Evolutionary conservation across 2,797 vertebrate species (phyloP).

Genomic region (Prionace glauca): DNA sequence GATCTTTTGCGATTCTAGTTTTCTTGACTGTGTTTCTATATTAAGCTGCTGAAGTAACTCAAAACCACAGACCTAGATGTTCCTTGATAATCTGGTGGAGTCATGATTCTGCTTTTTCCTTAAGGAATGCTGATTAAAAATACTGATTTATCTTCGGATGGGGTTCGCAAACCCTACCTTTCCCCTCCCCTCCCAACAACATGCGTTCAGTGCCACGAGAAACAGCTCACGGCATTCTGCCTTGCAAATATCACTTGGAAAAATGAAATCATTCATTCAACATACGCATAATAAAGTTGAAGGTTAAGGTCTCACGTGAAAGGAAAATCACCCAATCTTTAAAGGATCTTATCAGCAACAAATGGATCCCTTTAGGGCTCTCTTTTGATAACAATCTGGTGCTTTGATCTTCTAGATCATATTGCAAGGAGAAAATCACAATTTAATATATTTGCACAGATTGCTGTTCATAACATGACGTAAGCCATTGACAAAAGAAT

Average conservation of each 20-base stretch:
- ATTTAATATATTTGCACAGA: background rate
- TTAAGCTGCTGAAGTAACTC: slow-evolving; percentile 11
- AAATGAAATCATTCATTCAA: background rate
- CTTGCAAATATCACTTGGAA: background rate
- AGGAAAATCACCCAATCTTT: background rate
- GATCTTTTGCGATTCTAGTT: background rate
- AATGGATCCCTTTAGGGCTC: background rate
- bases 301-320: background rate
- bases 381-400: background rate
- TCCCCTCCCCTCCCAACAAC: background rate
- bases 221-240: background rate
- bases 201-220: background rate
- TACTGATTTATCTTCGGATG: background rate
- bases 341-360: background rate
- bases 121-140: background rate
- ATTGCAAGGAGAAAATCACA: background rate
- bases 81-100: background rate
- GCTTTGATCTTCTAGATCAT: background rate
- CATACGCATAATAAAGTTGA: background rate
- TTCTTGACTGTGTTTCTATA: background rate
- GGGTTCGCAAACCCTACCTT: background rate
- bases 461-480: background rate
- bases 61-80: background rate
- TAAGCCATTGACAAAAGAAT: background rate
- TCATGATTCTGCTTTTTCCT: background rate